A percentile compares a stretch with the other conserved stretches of the same genome.
phyloP scores from a whole-genome alignment of 1,140 invertebrate genomes.

The Archegozetes longisetosus region DNA sequence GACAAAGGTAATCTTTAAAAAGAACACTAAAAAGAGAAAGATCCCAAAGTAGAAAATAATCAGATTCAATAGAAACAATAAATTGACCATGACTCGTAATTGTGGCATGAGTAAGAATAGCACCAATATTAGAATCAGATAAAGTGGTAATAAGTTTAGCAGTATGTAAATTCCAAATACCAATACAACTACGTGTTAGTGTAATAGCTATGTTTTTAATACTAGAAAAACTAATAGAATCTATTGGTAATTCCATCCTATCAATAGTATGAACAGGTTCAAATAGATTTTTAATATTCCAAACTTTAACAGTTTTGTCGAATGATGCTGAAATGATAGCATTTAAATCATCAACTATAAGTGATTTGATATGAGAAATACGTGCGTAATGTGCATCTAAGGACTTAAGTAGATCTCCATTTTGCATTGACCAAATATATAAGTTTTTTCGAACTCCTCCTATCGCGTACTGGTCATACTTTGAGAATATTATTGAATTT shows the following conservation, averaged over 20 bases:
- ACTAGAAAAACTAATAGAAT: constrained; percentile 63
- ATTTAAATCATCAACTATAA: constrained; percentile 78
- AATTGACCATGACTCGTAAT: constrained; percentile 67
- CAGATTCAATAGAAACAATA: constrained; percentile 76
- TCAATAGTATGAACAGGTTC: constrained; percentile 93
- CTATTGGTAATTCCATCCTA: constrained; percentile 84
- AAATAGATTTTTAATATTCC: constrained; percentile 98
- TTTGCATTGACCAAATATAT: constrained; percentile 78
- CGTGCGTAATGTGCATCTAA: constrained; percentile 92
- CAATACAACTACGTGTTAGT: constrained; percentile 78
- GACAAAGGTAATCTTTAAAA: constrained; percentile 50
- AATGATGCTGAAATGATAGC: constrained; percentile 89
- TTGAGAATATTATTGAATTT: constrained; percentile 72
- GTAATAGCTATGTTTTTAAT: constrained; percentile 58
- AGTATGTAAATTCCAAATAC: constrained; percentile 79
- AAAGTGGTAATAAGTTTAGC: constrained; percentile 67
- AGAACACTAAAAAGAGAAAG: constrained; percentile 56
- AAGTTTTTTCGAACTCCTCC: constrained; percentile 88
- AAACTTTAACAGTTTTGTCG: constrained; percentile 92
- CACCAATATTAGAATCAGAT: constrained; percentile 76
- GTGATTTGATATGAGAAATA: constrained; percentile 73
- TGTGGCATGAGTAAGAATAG: constrained; percentile 80
- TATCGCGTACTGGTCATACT: constrained; percentile 74
- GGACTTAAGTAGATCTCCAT: constrained; percentile 63
- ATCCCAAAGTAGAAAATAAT: constrained; percentile 82